Percentiles rank a stretch among this genome's conserved stretches.
Evolutionary conservation across 1,140 invertebrate genomes (phyloP).

Genomic region (Maniola jurtina): DNA sequence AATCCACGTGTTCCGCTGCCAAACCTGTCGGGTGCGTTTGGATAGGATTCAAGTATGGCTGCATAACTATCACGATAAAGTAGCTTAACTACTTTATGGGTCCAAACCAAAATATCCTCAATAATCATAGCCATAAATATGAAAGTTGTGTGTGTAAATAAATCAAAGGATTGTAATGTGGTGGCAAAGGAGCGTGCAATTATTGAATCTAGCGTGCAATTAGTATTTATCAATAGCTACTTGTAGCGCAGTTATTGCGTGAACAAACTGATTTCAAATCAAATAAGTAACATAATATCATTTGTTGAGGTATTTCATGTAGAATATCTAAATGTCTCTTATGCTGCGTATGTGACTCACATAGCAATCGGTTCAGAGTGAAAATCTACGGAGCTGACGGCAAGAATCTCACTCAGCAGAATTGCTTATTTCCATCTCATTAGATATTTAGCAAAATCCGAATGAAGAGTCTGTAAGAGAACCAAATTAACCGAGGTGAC

Average conservation of each 20-base stretch:
- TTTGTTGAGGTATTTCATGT: too few relatives aligned
- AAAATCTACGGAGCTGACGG: too few relatives aligned
- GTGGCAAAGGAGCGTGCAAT: constrained; percentile 17
- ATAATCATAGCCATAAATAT: background rate
- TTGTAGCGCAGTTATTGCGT: constrained; percentile 17
- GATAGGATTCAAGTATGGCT: constrained; percentile 42
- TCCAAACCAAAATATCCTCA: constrained; percentile 13
- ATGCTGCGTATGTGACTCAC: too few relatives aligned
- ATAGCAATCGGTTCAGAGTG: too few relatives aligned
- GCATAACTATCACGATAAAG: constrained; percentile 17
- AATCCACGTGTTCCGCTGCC: constrained; percentile 48
- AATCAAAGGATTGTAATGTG: constrained; percentile 7
- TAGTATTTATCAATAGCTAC: constrained; percentile 19
- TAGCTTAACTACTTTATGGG: constrained; percentile 6
- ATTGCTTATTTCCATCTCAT: too few relatives aligned
- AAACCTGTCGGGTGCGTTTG: constrained; percentile 46
- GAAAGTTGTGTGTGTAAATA: background rate
- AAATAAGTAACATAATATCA: too few relatives aligned
- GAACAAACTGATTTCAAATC: too few relatives aligned
- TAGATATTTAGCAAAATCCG: too few relatives aligned
- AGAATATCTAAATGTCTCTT: too few relatives aligned
- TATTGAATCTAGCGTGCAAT: constrained; percentile 26
- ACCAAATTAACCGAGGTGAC: too few relatives aligned
- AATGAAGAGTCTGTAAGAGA: too few relatives aligned
- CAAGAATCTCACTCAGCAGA: too few relatives aligned